phyloP scores from a whole-genome alignment of 2,113 vertebrate genomes.

The Pontoporia blainvillei region DNA sequence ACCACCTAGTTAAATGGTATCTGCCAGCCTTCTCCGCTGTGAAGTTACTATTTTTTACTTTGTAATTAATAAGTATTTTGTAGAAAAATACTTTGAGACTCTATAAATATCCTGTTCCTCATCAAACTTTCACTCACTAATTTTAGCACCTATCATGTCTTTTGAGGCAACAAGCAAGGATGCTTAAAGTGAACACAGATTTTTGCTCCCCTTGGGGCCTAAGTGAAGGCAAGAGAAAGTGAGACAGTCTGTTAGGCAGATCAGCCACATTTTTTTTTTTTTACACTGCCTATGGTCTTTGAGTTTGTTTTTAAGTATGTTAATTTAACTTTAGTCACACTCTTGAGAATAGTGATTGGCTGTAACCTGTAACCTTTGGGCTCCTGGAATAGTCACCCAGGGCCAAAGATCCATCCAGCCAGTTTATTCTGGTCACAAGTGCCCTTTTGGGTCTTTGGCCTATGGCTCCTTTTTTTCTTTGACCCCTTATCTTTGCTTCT shows the following conservation, averaged over 20 bases:
- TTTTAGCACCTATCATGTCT: not conserved
- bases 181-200: not conserved
- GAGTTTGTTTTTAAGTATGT: not conserved
- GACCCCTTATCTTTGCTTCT: not conserved
- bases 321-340: not conserved
- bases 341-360: not conserved
- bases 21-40: not conserved
- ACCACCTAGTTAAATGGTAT: not conserved
- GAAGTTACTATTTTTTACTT: constrained; percentile 28
- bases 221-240: not conserved
- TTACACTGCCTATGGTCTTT: not conserved
- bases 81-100: not conserved
- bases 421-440: constrained; percentile 30
- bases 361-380: not conserved
- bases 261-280: not conserved
- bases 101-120: not conserved
- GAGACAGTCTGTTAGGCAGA: not conserved
- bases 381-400: not conserved
- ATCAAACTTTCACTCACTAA: not conserved
- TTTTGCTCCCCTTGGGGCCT: not conserved
- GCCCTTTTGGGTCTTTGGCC: not conserved
- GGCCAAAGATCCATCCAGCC: not conserved
- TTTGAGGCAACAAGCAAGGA: not conserved
- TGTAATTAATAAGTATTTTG: constrained; percentile 17
- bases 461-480: not conserved